Evolutionary conservation across 2,888 invertebrate genomes (phyloP).

Genomic region (Lasius platythorax): DNA sequence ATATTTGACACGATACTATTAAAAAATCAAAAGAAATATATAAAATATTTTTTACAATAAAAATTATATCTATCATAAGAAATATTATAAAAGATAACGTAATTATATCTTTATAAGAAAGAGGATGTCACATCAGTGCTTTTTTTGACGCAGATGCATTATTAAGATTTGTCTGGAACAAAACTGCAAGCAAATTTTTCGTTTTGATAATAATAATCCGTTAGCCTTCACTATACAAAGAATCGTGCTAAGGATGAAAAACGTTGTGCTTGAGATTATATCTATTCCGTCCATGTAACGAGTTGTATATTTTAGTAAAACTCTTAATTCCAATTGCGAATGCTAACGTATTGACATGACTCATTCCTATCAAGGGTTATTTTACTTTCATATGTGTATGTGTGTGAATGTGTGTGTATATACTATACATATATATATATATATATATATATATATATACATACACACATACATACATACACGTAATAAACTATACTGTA

Average conservation of each 20-base stretch:
- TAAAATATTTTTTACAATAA: neutral
- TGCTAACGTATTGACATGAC: slow-evolving; percentile 57
- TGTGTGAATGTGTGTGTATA: slow-evolving; percentile 6
- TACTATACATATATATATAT: slow-evolving; percentile 38
- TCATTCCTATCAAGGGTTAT: slow-evolving; percentile 51
- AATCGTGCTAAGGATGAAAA: neutral
- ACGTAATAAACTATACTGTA: slow-evolving; percentile 72
- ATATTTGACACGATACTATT: neutral
- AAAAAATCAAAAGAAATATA: neutral
- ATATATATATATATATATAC: slow-evolving; percentile 56
- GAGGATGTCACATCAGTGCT: neutral
- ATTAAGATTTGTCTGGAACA: neutral
- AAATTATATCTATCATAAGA: neutral
- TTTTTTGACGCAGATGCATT: neutral
- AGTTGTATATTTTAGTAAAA: slow-evolving; percentile 44
- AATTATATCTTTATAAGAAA: neutral
- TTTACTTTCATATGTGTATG: slow-evolving; percentile 54
- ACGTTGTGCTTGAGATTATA: neutral
- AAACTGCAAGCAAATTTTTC: neutral
- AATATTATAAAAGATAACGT: neutral
- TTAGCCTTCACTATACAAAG: neutral
- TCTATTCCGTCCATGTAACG: slow-evolving; percentile 54
- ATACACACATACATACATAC: slow-evolving; percentile 25
- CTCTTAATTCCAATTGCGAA: slow-evolving; percentile 36
- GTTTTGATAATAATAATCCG: neutral